phyloP scores from a whole-genome alignment of 2,797 vertebrate species.

The Phalanger gymnotis region DNA sequence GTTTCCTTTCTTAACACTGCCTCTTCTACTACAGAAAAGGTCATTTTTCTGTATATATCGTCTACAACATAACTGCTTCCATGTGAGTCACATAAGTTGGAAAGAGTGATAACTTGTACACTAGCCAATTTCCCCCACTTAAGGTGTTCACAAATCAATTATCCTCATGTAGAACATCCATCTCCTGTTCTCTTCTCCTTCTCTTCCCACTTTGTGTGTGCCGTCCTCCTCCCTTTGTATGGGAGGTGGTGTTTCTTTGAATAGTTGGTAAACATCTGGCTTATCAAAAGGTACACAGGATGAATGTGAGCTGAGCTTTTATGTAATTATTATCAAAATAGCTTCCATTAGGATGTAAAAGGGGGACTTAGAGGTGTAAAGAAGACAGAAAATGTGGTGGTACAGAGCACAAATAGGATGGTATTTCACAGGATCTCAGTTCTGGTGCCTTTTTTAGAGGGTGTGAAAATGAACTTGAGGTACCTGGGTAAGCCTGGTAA shows the following conservation, averaged over 20 bases:
- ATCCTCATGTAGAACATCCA: not conserved
- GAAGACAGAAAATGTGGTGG: not conserved
- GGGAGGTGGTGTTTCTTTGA: conserved; percentile 2
- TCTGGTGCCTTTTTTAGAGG: not conserved
- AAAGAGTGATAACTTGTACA: conserved; percentile 14
- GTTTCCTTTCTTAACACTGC: not conserved
- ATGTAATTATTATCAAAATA: not conserved
- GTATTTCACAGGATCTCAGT: conserved; percentile 9
- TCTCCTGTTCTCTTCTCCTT: conserved; percentile 34
- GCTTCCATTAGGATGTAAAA: conserved; percentile 15
- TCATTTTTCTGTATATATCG: not conserved
- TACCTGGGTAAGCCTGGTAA: not conserved
- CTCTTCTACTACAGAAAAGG: not conserved
- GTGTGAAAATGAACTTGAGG: not conserved
- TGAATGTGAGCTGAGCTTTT: conserved; percentile 1
- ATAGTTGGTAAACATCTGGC: not conserved
- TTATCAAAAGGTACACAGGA: conserved; percentile 2
- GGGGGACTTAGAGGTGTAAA: conserved; percentile 8
- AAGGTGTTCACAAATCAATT: conserved; percentile 34
- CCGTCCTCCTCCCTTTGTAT: conserved; percentile 9
- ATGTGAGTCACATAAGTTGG: not conserved
- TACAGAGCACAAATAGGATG: not conserved
- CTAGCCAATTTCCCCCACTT: not conserved
- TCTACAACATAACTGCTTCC: conserved; percentile 2
- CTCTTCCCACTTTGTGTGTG: not conserved